phyloP scores from a whole-genome alignment of 2,113 vertebrate species.

The Pseudopipra pipra region DNA sequence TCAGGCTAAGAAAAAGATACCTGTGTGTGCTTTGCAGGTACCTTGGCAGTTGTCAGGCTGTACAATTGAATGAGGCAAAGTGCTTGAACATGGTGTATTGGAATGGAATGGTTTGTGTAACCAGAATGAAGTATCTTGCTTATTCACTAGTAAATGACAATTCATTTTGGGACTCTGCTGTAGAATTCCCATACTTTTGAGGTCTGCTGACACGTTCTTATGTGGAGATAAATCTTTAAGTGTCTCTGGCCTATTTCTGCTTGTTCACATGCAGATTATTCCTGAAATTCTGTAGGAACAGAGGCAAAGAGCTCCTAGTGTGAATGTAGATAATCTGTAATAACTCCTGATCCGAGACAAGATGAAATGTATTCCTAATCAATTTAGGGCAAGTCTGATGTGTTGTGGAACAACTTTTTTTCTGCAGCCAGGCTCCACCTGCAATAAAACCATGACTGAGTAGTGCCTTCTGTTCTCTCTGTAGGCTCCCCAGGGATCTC shows the following conservation, averaged over 20 bases:
- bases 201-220: not conserved
- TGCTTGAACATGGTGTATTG: not conserved
- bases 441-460: not conserved
- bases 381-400: not conserved
- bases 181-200: not conserved
- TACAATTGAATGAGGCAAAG: not conserved
- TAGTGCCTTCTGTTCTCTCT: not conserved
- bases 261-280: not conserved
- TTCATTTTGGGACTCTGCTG: not conserved
- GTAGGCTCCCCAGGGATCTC: not conserved
- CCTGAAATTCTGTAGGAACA: not conserved
- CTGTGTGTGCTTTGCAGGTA: not conserved
- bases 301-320: not conserved
- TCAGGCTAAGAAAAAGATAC: not conserved
- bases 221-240: not conserved
- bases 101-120: not conserved
- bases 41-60: not conserved
- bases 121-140: not conserved
- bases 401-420: not conserved
- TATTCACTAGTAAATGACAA: not conserved
- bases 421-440: not conserved
- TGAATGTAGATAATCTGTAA: not conserved
- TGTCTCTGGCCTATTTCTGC: not conserved
- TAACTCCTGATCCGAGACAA: not conserved
- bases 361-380: not conserved